Percentiles rank a stretch among this genome's conserved stretches.
Conservation (phyloP, 2,113 vertebrate species). For the Ellobius talpinus region DNA sequence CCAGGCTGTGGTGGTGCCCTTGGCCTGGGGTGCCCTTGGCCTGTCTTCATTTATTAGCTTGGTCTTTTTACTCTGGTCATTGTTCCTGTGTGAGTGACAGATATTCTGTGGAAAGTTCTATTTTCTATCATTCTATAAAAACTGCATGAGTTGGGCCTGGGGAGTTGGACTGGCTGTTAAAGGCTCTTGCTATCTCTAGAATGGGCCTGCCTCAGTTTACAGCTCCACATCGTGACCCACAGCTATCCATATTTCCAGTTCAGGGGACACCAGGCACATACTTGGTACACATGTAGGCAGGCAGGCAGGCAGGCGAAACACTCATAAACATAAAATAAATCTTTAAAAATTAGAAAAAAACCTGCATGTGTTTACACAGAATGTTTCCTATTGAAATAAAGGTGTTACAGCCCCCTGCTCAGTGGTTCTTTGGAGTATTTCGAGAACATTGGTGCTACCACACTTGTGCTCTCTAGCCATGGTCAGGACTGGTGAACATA, state of each 20-base stretch:
- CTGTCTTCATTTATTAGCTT: neutral
- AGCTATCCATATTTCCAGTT: neutral
- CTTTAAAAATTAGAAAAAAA: neutral
- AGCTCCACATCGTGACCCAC: neutral
- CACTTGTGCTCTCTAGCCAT: neutral
- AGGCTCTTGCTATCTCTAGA: neutral
- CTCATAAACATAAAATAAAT: neutral
- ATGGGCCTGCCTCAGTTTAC: neutral
- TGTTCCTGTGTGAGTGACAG: neutral
- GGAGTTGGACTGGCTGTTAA: neutral
- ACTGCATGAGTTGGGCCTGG: neutral
- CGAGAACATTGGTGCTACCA: neutral
- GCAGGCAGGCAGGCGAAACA: neutral
- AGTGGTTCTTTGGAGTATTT: neutral
- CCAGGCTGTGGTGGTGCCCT: neutral
- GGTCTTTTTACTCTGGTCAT: neutral
- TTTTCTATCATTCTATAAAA: conserved; percentile 34
- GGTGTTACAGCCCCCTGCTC: neutral
- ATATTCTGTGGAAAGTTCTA: conserved; percentile 19
- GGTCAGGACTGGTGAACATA: neutral
- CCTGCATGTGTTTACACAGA: conserved; percentile 1
- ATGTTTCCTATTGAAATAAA: neutral
- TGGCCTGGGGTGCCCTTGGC: neutral
- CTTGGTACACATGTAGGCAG: neutral
- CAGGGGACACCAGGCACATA: neutral